These are phyloP conservation scores for Neolamprologus sp. DNA, from an alignment of 2,113 vertebrate species.

Conservation along the genomic window DNA sequence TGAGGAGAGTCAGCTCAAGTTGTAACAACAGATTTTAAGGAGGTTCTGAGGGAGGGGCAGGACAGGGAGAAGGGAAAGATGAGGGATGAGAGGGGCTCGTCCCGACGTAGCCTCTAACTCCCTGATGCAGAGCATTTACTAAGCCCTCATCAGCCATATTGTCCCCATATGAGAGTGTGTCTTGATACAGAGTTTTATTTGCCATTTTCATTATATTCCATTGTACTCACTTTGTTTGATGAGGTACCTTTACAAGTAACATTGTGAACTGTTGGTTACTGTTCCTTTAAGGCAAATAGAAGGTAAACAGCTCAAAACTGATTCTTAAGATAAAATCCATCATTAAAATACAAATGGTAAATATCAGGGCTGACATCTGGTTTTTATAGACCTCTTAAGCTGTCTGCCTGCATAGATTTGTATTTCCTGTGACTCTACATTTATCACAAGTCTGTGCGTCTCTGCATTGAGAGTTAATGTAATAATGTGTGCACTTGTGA, in stretches of 20 bases:
- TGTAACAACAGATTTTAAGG: constrained; percentile 20
- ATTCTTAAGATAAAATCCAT: not conserved
- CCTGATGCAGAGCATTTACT: constrained; percentile 36
- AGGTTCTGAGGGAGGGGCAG: not conserved
- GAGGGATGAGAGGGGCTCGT: constrained; percentile 26
- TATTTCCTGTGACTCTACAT: not conserved
- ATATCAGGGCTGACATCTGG: not conserved
- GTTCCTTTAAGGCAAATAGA: not conserved
- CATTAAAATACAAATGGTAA: not conserved
- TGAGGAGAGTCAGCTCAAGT: not conserved
- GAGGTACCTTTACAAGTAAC: not conserved
- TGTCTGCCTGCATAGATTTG: not conserved
- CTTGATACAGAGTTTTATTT: not conserved
- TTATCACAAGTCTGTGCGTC: not conserved
- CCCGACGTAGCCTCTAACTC: constrained; percentile 16
- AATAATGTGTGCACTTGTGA: not conserved
- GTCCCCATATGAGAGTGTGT: not conserved
- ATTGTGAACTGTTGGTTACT: not conserved
- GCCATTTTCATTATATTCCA: not conserved
- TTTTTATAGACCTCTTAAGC: not conserved
- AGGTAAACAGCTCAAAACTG: not conserved
- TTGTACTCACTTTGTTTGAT: not conserved
- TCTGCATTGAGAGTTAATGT: not conserved
- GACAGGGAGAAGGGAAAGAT: constrained; percentile 1
- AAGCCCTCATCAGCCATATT: constrained; percentile 19